Conservation (phyloP, 1,140 invertebrate species). For the Diachasma alloeum region DNA sequence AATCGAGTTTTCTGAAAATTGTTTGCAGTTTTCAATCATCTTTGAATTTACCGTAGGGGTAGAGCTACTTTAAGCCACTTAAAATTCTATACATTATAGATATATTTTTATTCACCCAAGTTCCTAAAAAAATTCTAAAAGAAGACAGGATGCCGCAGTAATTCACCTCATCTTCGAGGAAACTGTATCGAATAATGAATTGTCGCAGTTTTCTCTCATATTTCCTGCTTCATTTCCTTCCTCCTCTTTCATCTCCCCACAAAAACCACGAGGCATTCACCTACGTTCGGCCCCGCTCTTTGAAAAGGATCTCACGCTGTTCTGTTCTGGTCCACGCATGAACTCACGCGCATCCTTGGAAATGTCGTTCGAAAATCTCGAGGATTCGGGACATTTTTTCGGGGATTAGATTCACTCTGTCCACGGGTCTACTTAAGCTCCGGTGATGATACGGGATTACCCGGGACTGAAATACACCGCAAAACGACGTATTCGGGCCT, state of each 20-base stretch:
- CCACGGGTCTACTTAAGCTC: slow-evolving; percentile 49
- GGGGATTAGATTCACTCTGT: slow-evolving; percentile 47
- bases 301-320: background rate
- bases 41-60: too few relatives aligned
- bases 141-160: slow-evolving; percentile 36
- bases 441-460: slow-evolving; percentile 57
- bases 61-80: too few relatives aligned
- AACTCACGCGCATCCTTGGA: background rate
- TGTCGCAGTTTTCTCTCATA: slow-evolving; percentile 32
- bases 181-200: slow-evolving; percentile 36
- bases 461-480: slow-evolving; percentile 52
- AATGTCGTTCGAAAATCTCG: background rate
- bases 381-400: background rate
- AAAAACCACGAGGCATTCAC: slow-evolving; percentile 15
- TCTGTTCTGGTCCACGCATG: background rate
- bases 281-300: slow-evolving; percentile 20
- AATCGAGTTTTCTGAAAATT: too few relatives aligned
- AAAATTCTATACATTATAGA: too few relatives aligned
- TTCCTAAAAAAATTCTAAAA: background rate
- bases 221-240: slow-evolving; percentile 4
- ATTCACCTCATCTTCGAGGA: slow-evolving; percentile 46
- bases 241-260: slow-evolving; percentile 7
- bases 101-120: too few relatives aligned
- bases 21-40: too few relatives aligned
- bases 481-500: slow-evolving; percentile 2